These are phyloP conservation scores for Parnassius glacialis DNA, from an alignment of 2,888 invertebrate species.

Conservation along the genomic window DNA sequence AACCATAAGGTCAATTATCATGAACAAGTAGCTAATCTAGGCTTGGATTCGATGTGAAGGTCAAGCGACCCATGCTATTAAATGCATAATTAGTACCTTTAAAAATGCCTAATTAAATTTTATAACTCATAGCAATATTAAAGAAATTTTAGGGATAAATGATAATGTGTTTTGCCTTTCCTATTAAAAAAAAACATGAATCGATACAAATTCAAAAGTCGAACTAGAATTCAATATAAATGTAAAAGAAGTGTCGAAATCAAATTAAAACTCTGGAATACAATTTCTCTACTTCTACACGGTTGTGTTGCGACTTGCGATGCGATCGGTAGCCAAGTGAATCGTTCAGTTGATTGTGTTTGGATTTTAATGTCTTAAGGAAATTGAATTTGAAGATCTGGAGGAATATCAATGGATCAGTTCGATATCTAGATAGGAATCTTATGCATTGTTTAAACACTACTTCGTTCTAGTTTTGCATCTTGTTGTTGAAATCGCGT, in stretches of 20 bases:
- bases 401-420: slow-evolving; percentile 20
- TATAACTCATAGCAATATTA: too few species aligned
- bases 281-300: slow-evolving; percentile 5
- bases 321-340: slow-evolving; percentile 10
- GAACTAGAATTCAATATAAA: background rate
- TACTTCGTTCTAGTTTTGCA: slow-evolving; percentile 14
- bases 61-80: too few species aligned
- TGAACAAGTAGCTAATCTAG: too few species aligned
- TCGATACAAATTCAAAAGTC: too few species aligned
- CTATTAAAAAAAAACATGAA: too few species aligned
- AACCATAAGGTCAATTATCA: too few species aligned
- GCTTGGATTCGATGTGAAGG: too few species aligned
- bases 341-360: slow-evolving; percentile 21
- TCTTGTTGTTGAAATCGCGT: slow-evolving; percentile 9
- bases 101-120: too few species aligned
- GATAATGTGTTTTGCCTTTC: too few species aligned
- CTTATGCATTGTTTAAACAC: slow-evolving; percentile 23
- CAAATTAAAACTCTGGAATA: slow-evolving; percentile 4
- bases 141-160: too few species aligned
- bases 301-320: background rate
- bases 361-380: slow-evolving; percentile 23
- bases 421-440: slow-evolving; percentile 17
- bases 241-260: background rate
- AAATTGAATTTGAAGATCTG: slow-evolving; percentile 25
- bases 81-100: too few species aligned